A percentile compares a stretch with the other conserved stretches of the same genome.
Evolutionary conservation across 2,113 vertebrate genomes (phyloP).

Genomic region (Ictalurus punctatus): DNA sequence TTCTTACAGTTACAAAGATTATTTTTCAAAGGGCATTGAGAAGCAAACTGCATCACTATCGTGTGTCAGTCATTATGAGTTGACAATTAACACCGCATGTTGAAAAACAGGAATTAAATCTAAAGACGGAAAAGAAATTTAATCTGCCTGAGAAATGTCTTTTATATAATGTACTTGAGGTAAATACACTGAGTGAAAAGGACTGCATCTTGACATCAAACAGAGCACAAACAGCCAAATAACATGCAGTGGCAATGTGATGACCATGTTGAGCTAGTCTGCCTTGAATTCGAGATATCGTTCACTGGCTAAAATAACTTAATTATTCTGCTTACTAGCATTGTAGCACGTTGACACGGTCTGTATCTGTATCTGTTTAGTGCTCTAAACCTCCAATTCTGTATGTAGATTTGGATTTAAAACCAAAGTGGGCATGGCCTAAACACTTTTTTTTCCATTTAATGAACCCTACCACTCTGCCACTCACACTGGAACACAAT

Average conservation of each 20-base stretch:
- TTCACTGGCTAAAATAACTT: background rate
- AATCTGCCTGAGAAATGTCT: conserved; percentile 10
- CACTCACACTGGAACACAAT: background rate
- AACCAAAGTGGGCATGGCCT: background rate
- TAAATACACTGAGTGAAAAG: background rate
- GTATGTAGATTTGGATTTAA: background rate
- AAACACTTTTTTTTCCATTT: background rate
- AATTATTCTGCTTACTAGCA: background rate
- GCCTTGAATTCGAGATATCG: background rate
- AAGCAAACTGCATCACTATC: background rate
- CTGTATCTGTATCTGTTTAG: background rate
- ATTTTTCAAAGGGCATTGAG: background rate
- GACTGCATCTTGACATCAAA: background rate
- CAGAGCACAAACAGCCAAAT: background rate
- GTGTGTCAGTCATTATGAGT: background rate
- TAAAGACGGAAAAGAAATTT: background rate
- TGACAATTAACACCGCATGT: background rate
- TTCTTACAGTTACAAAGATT: background rate
- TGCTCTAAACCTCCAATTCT: background rate
- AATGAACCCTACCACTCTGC: background rate
- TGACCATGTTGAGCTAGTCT: too few species aligned
- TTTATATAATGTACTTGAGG: background rate
- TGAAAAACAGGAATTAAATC: conserved; percentile 6
- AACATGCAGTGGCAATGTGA: background rate
- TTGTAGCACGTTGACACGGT: background rate